Evolutionary conservation across 1,140 invertebrate species (phyloP).

Genomic region (Chionoecetes opilio): DNA sequence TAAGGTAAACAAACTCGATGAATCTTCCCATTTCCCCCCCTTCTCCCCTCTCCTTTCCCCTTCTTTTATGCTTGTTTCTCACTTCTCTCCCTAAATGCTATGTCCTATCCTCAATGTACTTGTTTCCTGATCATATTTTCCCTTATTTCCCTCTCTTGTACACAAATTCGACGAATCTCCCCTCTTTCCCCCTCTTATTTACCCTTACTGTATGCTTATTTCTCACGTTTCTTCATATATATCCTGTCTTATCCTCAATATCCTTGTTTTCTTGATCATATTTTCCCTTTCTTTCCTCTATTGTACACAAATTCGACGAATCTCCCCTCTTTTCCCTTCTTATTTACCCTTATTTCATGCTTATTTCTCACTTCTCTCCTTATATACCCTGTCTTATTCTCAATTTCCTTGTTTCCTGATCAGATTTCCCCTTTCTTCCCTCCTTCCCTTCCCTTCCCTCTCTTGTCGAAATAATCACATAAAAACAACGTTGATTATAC

Average conservation of each 20-base stretch:
- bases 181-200: too few species aligned
- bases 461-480: too few species aligned
- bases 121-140: background rate
- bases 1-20: too few species aligned
- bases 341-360: background rate
- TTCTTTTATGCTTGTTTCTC: background rate
- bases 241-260: background rate
- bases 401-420: background rate
- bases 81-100: background rate
- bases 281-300: background rate
- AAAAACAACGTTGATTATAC: too few species aligned
- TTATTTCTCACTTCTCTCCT: background rate
- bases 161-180: too few species aligned
- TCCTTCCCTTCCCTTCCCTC: background rate
- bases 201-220: background rate
- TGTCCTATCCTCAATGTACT: background rate
- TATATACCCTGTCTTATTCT: background rate
- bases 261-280: background rate
- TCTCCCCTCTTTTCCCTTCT: background rate
- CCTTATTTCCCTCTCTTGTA: too few species aligned
- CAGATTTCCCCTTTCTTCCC: background rate
- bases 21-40: too few species aligned
- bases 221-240: background rate
- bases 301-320: too few species aligned
- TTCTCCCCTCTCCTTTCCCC: background rate